These are phyloP conservation scores for Pelobates fuscus DNA, from an alignment of 2,113 vertebrate genomes.

Conservation along the genomic window DNA sequence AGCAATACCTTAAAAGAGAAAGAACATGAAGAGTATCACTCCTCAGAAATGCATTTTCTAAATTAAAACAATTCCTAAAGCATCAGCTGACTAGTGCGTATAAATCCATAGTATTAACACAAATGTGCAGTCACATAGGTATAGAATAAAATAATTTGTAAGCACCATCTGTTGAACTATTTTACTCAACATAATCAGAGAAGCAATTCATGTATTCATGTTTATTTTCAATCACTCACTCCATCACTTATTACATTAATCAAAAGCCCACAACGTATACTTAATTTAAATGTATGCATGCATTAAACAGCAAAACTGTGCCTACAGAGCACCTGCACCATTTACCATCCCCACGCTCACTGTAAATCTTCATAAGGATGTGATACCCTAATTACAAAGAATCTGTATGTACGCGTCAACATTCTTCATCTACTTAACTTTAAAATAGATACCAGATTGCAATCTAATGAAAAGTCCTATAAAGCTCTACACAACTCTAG, in stretches of 20 bases:
- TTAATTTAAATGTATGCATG: slow-evolving; percentile 52
- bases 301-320: slow-evolving; percentile 18
- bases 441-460: too few species aligned
- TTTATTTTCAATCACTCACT: slow-evolving; percentile 45
- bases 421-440: too few species aligned
- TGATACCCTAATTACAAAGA: neutral
- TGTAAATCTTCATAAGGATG: slow-evolving; percentile 29
- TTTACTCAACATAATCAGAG: slow-evolving; percentile 58
- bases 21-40: too few species aligned
- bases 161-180: slow-evolving; percentile 58
- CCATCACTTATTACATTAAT: slow-evolving; percentile 56
- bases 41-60: neutral
- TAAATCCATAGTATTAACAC: slow-evolving; percentile 7
- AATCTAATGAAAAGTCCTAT: too few species aligned
- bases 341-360: slow-evolving; percentile 25
- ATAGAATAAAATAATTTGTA: slow-evolving; percentile 33
- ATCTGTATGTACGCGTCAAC: too few species aligned
- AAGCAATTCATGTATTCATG: slow-evolving; percentile 18
- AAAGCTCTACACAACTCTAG: too few species aligned
- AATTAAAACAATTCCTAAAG: neutral
- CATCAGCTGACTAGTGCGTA: neutral
- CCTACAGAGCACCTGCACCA: slow-evolving; percentile 49
- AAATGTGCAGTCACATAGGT: neutral
- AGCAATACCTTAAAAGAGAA: too few species aligned
- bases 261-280: slow-evolving; percentile 51